Base-by-base conservation (phyloP, 2,113 vertebrate genomes). In the Hemicordylus capensis region DNA sequence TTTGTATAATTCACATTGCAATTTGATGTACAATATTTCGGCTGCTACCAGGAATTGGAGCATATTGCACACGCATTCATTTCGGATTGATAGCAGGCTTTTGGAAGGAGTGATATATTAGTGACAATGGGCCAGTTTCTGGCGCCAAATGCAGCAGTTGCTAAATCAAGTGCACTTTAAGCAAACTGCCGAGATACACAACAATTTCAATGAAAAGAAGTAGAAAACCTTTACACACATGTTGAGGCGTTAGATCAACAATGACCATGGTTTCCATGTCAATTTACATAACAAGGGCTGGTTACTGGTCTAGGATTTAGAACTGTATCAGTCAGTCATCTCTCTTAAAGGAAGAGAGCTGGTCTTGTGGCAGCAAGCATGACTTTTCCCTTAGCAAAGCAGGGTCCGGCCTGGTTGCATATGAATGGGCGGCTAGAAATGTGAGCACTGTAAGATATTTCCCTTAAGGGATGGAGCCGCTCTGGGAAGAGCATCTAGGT, bases 1-100 rank as follows among this genome's bases (percentile, higher is more conserved):
- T 92, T 86, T 92, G 90, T 84, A 83, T 81, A 81, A 66, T 85
- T 87, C 89, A 93, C 85, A 61, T 83, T 93, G 93, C 80, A 85
- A 90, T 85, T 78, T 63, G 76, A 93, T 94, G 91, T 81, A 80
- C 75, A 91, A 88, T 88, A 90, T 84, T 39, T 76, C 84, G 91
- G 86, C 89, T 92, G 93, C 87, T 93, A 91, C 81, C 84, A 91
- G 76, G 86, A 76, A 93, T 89, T 78, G 80, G 76, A 95, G 88
- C 84, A 92, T 85, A 83, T 46, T 80, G 76, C 83, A 86, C 83
- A 73, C 78, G 58, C 6, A 26, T 85, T 89, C 92, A 87, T 92
- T 92, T 90, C 90, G 64, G 87, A 90, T 61, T 84, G 70, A 89
- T 87, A 82, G 87, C 89, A 91, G 67, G 86, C 89, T 92, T 86